Evolutionary conservation across 2,113 vertebrate genomes (phyloP), one percentile per base, ranked within the genome.

Genomic region (Sardina pilchardus): DNA sequence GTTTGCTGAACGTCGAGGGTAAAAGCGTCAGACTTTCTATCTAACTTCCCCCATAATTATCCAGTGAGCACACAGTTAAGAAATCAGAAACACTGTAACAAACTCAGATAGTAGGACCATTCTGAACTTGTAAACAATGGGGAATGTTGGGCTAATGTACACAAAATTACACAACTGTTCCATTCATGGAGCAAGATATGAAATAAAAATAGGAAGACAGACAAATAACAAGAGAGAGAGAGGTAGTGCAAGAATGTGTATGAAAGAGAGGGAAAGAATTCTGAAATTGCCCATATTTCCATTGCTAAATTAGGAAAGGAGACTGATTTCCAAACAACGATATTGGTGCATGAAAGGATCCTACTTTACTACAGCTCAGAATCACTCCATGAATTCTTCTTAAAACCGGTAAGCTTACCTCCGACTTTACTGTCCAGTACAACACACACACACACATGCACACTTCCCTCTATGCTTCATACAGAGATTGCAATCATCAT

Each of bases 81-180:
- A 95, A 94, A 91, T 87, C 91, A 88, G 92, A 88, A 89, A 91
- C 91, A 88, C 81, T 83, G 44, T 85, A 85, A 88, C 86, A 85
- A 87, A 81, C 81, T 90, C 84, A 88, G 86, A 86, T 89, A 88
- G 89, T 89, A 90, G 86, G 87, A 84, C 85, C 48, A 86, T 86
- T 89, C 88, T 84, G 87, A 88, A 84, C 85, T 85, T 81, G 14
- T 85, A 82, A 93, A 93, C 92, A 94, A 94, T 94, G 91, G 92
- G 91, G 91, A 87, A 85, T 84, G 86, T 83, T 87, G 88, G 89
- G 92, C 87, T 84, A 88, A 85, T 71, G 63, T 71, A 71, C 63
- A 71, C 30, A 81, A 82, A 87, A 88, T 91, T 88, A 91, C 80
- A 89, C 85, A 82, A 89, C 83, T 82, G 71, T 78, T 78, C 71